Conservation (phyloP, 2,113 vertebrate genomes). For the Percopsis transmontana region DNA sequence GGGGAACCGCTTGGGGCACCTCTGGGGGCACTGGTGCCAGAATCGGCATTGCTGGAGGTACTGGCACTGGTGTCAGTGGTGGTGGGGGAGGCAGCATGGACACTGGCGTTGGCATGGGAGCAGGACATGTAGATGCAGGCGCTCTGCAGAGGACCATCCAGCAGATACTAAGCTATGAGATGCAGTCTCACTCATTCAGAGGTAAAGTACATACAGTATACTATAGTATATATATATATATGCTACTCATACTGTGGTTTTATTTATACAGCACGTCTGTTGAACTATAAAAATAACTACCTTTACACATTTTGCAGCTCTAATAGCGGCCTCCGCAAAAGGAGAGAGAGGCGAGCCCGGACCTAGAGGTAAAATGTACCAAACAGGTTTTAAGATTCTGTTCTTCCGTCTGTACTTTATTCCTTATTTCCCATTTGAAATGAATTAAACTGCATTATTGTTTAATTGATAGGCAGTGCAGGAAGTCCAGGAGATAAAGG, state of each 20-base stretch:
- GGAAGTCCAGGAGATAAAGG: constrained; percentile 61
- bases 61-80: not conserved
- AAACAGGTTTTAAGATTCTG: not conserved
- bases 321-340: constrained; percentile 74
- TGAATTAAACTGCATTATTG: not conserved
- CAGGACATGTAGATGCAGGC: constrained; percentile 13
- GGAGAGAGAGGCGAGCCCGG: constrained; percentile 81
- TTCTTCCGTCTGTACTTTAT: not conserved
- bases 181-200: constrained; percentile 72
- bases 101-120: not conserved
- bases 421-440: not conserved
- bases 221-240: not conserved
- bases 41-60: not conserved
- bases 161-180: constrained; percentile 61
- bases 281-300: no score
- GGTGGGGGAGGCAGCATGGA: not conserved
- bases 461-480: constrained; percentile 56
- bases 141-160: constrained; percentile 54
- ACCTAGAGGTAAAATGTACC: constrained; percentile 83
- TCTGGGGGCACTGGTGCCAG: not conserved
- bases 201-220: constrained; percentile 51
- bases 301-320: constrained; percentile 43
- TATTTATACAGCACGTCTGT: not conserved
- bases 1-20: not conserved
- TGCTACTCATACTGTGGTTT: constrained; percentile 9